Base-by-base conservation (phyloP, 2,113 vertebrate species). In the Melierax canorus region DNA sequence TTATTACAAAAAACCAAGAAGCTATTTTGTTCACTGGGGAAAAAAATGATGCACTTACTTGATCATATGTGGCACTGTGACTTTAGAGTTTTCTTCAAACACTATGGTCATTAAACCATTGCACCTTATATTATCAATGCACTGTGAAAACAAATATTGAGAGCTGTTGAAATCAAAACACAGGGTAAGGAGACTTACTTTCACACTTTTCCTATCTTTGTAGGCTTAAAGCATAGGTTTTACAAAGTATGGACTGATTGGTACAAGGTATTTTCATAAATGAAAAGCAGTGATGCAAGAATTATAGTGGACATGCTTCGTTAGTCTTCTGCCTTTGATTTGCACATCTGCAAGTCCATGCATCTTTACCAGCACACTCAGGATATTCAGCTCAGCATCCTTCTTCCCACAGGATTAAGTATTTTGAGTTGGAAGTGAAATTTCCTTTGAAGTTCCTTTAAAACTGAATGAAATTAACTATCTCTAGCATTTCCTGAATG, bases 71-170 rank as follows among this genome's bases (percentile, higher is more conserved):
- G 99, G 99, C 95, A 99, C 99, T 4, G 99, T 99, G 87, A 99
- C 99, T 98, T 99, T 99, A 75, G 99, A 99, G 98, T 99, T 99
- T 97, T 99, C 99, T 97, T 99, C 99, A 98, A 99, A 99, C 48
- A 99, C 99, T 95, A 99, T 99, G 92, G 99, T 99, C 99, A 99
- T 99, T 97, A 99, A 98, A 84, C 99, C 99, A 96, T 99, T 99
- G 96, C 99, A 99, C 71, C 99, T 99, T 96, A 99, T 99, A 92
- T 99, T 99, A 98, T 99, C 99, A 89, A 99, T 99, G 87, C 99
- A 99, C 99, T 99, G 92, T 59, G 88, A 96, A 98, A 94, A 96
- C 58, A 88, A 97, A 97, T 77, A 91, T 90, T 53, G 64, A 89
- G 59, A 82, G 51, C 15, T 27, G 53, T 78, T 83, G 56, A 12